These are phyloP conservation scores for Philereme transversata DNA, from an alignment of 2,888 invertebrate species.

Conservation along the genomic window DNA sequence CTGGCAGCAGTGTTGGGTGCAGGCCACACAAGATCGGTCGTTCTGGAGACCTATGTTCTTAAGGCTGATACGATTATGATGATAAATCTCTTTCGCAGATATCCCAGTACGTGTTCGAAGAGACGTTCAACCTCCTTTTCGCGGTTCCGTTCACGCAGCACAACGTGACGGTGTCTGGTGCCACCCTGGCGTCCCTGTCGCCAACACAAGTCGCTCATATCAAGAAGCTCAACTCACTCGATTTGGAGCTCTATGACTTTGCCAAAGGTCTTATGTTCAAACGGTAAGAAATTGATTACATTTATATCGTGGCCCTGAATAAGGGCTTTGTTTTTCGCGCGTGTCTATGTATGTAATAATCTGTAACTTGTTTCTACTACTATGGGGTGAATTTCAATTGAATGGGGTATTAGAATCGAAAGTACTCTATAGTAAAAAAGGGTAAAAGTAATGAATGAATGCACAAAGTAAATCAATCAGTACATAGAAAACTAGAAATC, in stretches of 20 bases:
- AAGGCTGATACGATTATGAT: neutral
- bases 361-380: no score
- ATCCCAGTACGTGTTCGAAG: conserved; percentile 97
- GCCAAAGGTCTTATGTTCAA: conserved; percentile 94
- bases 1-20: neutral
- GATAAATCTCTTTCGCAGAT: conserved; percentile 72
- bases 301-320: no score
- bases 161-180: conserved; percentile 94
- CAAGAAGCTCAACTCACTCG: conserved; percentile 92
- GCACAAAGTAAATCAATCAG: no score
- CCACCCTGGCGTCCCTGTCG: conserved; percentile 90
- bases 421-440: no score
- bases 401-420: no score
- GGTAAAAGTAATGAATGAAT: no score
- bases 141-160: conserved; percentile 96
- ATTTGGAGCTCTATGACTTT: conserved; percentile 96
- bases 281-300: conserved; percentile 68
- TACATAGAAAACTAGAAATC: no score
- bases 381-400: no score
- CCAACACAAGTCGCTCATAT: conserved; percentile 90
- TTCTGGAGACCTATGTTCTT: no score
- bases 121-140: conserved; percentile 95
- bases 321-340: no score
- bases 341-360: no score
- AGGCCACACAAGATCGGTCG: no score